phyloP scores from a whole-genome alignment of 2,888 invertebrate genomes.

The Smittia aterrima region DNA sequence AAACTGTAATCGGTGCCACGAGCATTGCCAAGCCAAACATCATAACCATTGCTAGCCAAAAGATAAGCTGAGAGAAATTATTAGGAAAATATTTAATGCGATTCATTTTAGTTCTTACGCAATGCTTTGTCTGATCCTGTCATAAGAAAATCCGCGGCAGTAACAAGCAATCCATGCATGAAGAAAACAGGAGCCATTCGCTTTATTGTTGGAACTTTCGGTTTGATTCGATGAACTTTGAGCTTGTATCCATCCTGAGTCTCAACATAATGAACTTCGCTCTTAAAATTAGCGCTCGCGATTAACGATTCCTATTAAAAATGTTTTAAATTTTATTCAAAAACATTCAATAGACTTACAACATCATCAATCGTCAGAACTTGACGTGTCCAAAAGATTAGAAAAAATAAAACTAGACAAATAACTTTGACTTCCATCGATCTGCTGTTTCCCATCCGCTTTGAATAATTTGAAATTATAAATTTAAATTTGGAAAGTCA shows the following conservation, averaged over 20 bases:
- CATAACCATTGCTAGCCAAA: slow-evolving; percentile 56
- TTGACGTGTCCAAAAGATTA: no score
- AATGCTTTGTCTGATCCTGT: background rate
- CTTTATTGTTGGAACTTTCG: slow-evolving; percentile 43
- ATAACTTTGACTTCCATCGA: no score
- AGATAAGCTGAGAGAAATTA: slow-evolving; percentile 48
- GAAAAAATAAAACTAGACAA: no score
- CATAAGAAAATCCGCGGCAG: slow-evolving; percentile 7
- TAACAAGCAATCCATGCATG: slow-evolving; percentile 20
- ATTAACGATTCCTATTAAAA: background rate
- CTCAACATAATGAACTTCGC: slow-evolving; percentile 62
- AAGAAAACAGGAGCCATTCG: background rate
- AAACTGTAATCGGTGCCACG: slow-evolving; percentile 63
- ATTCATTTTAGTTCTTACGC: background rate
- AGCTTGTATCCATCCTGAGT: slow-evolving; percentile 79
- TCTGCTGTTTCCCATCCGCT: no score
- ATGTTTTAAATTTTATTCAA: background rate
- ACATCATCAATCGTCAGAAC: no score
- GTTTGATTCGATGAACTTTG: slow-evolving; percentile 67
- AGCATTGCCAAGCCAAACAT: slow-evolving; percentile 65
- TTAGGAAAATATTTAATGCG: background rate
- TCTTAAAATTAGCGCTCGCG: background rate
- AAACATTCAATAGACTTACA: background rate
- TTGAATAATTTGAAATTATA: no score
- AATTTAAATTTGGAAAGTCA: no score